phyloP scores from a whole-genome alignment of 2,113 vertebrate genomes.

The Leucopsar rothschildi region DNA sequence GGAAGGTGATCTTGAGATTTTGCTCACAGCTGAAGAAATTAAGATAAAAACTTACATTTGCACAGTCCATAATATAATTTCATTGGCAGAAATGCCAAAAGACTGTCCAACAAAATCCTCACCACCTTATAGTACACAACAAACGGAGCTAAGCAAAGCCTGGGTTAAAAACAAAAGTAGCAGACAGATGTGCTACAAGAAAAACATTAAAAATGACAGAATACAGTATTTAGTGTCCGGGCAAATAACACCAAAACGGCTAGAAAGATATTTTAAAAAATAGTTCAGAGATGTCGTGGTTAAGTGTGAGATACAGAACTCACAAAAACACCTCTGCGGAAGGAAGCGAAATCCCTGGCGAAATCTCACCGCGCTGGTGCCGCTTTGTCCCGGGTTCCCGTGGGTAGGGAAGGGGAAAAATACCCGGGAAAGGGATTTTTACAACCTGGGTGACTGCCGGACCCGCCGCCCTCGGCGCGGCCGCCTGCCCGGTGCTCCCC shows the following conservation, averaged over 20 bases:
- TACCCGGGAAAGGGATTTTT: too few species aligned
- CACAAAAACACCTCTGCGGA: not conserved
- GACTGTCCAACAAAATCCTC: not conserved
- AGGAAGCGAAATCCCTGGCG: not conserved
- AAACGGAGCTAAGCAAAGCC: not conserved
- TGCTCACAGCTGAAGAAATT: not conserved
- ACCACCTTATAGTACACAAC: fast-evolving
- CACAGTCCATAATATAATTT: fast-evolving
- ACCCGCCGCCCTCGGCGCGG: not conserved
- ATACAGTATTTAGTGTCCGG: fast-evolving
- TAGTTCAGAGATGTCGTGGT: fast-evolving
- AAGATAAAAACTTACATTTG: not conserved
- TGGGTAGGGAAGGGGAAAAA: too few species aligned
- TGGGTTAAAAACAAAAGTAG: fast-evolving
- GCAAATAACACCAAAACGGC: fast-evolving
- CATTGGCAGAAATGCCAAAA: not conserved
- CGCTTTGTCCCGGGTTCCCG: not conserved
- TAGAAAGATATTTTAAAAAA: fast-evolving
- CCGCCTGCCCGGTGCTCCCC: too few species aligned
- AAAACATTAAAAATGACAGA: not conserved
- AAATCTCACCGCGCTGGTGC: fast-evolving
- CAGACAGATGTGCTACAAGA: too few species aligned
- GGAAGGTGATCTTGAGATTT: fast-evolving
- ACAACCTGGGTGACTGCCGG: fast-evolving
- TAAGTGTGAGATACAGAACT: not conserved